Base-by-base conservation (phyloP, 1,140 invertebrate species). In the Aphelenchoides besseyi region DNA sequence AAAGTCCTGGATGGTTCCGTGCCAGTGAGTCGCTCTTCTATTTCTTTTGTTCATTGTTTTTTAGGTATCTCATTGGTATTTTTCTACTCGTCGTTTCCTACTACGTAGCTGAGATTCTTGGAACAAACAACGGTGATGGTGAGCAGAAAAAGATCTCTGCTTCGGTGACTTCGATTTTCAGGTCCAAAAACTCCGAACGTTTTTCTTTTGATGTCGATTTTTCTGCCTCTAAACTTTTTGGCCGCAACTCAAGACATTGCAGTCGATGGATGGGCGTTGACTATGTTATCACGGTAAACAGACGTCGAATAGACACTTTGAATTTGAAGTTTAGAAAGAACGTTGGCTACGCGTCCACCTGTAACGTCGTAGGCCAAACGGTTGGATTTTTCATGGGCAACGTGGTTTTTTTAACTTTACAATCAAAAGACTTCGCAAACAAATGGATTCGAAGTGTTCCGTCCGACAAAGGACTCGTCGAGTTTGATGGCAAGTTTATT, bases 181-280 rank as follows among this genome's bases (percentile, higher is more conserved):
- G 36, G 48, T 28, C 30, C 30, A 26, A 23, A 53, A 54, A 35
- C 69, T n/a, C 92, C 94, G 0, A 91, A 92, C 82, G 91, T 97
- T 63, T 87, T 87, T 32, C 84, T 91, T 32, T 86, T 98, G 2
- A 96, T 94, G 3, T 77, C 88, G 26, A 88, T 93, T 59, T 99
- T 98, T 87, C 92, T 98, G 82, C 87, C 89, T 63, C 87, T 98
- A 0, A 97, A 97, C 81, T 96, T 98, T 79, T 87, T 99, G 62
- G 95, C 95, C 12, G 95, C 97, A 1, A 98, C 95, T 28, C 97
- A 99, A 87, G 97, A 99, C 86, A 98, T 99, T 84, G 95, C 95
- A 67, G 95, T 99, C 0, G 97, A 99, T 89, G 97, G 97, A 1
- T 99, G 97, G 97, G 96, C 96, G 1, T 86, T 99, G 0, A 98